These are phyloP conservation scores for Scaptomyza graminum DNA, from an alignment of 1,140 invertebrate species.

Conservation along the genomic window DNA sequence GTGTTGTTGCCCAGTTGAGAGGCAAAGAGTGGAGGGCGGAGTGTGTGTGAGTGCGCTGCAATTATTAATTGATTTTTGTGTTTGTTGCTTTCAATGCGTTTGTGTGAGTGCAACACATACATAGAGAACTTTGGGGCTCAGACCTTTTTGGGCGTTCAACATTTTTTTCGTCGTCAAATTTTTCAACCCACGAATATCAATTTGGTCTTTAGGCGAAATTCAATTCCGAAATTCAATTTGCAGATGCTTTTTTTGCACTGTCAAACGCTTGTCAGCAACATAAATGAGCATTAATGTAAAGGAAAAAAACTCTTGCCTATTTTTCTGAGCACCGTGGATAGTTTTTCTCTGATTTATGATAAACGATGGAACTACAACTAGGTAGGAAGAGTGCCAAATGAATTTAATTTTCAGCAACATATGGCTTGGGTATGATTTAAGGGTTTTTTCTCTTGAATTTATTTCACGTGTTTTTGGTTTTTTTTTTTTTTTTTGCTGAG, in stretches of 20 bases:
- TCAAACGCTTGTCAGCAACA: not conserved
- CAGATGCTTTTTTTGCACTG: conserved; percentile 1
- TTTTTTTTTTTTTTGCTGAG: too few relatives aligned
- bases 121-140: too few relatives aligned
- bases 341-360: conserved; percentile 27
- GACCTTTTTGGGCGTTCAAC: not conserved
- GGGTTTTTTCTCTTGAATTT: conserved; percentile 3
- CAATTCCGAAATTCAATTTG: conserved; percentile 15
- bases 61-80: conserved; percentile 54
- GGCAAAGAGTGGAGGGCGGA: not conserved
- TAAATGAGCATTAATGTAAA: not conserved
- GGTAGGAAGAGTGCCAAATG: not conserved
- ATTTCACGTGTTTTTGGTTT: too few relatives aligned
- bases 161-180: not conserved
- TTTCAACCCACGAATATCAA: not conserved
- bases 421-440: conserved; percentile 33
- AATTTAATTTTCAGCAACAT: conserved; percentile 41
- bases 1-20: not conserved
- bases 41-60: conserved; percentile 16
- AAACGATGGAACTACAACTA: not conserved
- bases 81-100: conserved; percentile 11
- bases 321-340: conserved; percentile 10
- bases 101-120: not conserved
- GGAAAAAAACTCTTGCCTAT: conserved; percentile 42
- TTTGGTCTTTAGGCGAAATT: not conserved